These are phyloP conservation scores for Strix aluco DNA, from an alignment of 2,113 vertebrate species.

Conservation along the genomic window DNA sequence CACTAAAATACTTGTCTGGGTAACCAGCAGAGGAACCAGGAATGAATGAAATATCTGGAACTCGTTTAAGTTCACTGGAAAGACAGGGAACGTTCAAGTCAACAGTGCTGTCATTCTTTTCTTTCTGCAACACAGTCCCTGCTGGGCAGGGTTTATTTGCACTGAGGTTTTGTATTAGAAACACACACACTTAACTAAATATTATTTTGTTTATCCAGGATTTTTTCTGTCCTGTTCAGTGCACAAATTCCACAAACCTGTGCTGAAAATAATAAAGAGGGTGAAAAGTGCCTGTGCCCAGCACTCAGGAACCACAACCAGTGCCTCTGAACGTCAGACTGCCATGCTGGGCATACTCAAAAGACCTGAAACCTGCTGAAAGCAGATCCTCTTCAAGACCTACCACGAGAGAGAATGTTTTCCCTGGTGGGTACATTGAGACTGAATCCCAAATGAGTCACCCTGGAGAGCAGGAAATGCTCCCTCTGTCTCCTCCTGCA, in stretches of 20 bases:
- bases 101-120: neutral
- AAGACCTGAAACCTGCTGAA: neutral
- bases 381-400: neutral
- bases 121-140: neutral
- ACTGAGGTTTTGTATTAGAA: constrained; percentile 25
- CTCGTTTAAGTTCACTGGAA: neutral
- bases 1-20: neutral
- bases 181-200: neutral
- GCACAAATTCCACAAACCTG: neutral
- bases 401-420: neutral
- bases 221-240: neutral
- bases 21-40: neutral
- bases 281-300: neutral
- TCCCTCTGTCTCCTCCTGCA: neutral
- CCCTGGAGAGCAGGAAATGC: neutral
- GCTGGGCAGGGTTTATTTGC: constrained; percentile 10
- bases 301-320: neutral
- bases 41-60: neutral
- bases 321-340: neutral
- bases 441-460: neutral
- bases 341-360: neutral
- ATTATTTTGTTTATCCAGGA: neutral
- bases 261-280: neutral
- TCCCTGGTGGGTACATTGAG: neutral
- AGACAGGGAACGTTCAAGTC: neutral